phyloP scores from a whole-genome alignment of 2,113 vertebrate species.

The Rhea pennata region DNA sequence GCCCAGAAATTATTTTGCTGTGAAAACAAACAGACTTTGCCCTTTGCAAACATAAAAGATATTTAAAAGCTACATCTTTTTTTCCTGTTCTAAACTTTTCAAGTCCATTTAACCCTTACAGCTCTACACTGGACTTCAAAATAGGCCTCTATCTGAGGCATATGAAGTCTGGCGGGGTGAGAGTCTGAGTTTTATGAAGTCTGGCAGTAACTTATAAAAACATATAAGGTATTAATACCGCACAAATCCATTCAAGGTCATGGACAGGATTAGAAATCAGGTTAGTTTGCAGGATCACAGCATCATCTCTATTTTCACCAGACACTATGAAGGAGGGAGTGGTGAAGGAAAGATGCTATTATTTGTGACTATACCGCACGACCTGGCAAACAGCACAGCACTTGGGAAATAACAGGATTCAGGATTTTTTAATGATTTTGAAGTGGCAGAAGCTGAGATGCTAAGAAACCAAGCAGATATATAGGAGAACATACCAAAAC shows the following conservation, averaged over 20 bases:
- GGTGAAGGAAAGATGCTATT: neutral
- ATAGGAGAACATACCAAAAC: neutral
- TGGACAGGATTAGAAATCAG: neutral
- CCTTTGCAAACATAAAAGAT: neutral
- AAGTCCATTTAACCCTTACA: neutral
- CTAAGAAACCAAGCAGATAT: neutral
- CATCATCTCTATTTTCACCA: neutral
- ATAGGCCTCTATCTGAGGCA: neutral
- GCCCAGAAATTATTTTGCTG: neutral
- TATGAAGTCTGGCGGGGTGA: neutral
- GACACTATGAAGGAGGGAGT: neutral
- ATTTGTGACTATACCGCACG: rapidly evolving
- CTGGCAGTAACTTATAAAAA: neutral
- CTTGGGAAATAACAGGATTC: neutral
- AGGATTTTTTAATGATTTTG: neutral
- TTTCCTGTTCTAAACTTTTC: neutral
- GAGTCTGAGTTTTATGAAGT: neutral
- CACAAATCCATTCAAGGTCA: neutral
- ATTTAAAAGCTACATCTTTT: neutral
- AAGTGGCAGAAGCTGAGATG: neutral
- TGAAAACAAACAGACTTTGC: neutral
- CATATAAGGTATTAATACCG: neutral
- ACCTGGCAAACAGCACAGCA: neutral
- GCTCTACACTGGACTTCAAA: neutral
- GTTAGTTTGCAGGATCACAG: neutral